Conservation (phyloP, 2,888 invertebrate genomes). For the Eupithecia insigniata region DNA sequence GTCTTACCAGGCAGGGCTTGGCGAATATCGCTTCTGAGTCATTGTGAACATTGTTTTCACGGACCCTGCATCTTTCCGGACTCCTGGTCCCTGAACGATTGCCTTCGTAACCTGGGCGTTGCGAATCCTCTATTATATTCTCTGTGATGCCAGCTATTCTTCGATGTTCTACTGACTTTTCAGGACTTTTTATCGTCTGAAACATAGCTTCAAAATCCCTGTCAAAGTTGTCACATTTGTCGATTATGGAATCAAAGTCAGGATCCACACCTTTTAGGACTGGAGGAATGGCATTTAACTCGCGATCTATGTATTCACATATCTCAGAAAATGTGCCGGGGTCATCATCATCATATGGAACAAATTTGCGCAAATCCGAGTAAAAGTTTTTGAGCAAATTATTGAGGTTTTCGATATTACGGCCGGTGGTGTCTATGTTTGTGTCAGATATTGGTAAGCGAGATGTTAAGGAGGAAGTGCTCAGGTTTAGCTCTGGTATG, state of each 20-base stretch:
- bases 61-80: background rate
- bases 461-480: constrained; percentile 23
- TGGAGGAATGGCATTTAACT: background rate
- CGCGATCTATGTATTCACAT: background rate
- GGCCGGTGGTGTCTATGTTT: constrained; percentile 3
- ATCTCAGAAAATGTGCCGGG: constrained; percentile 2
- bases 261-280: background rate
- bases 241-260: constrained; percentile 1
- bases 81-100: background rate
- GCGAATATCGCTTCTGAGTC: background rate
- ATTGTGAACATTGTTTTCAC: background rate
- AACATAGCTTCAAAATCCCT: constrained; percentile 2
- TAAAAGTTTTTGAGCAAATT: constrained; percentile 10
- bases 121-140: background rate
- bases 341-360: constrained; percentile 11
- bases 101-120: background rate
- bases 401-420: constrained; percentile 13
- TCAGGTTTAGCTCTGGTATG: constrained; percentile 26
- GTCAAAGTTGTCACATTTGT: constrained; percentile 5
- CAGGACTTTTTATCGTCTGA: too few species aligned
- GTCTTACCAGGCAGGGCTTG: background rate
- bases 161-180: background rate
- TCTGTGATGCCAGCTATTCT: background rate
- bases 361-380: constrained; percentile 15
- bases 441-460: constrained; percentile 1